These are phyloP conservation scores for Drosophila recens DNA, from an alignment of 2,888 invertebrate species.

Conservation along the genomic window DNA sequence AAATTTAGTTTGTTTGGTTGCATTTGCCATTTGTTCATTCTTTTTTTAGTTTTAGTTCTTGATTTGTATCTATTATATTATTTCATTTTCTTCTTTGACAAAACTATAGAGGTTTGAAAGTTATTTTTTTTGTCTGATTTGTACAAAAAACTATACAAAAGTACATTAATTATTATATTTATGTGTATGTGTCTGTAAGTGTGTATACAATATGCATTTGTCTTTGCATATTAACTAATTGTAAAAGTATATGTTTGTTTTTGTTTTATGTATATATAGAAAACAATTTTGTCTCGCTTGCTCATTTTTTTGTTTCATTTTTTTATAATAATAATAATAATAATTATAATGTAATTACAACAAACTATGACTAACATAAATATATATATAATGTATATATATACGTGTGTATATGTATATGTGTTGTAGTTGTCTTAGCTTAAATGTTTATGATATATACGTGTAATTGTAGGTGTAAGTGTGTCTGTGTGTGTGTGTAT, in stretches of 20 bases:
- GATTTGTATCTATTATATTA: not conserved
- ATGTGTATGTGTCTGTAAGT: not conserved
- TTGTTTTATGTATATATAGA: slow-evolving; percentile 37
- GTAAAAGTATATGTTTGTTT: slow-evolving; percentile 20
- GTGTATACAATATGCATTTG: slow-evolving; percentile 21
- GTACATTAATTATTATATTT: slow-evolving; percentile 7
- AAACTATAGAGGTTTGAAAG: slow-evolving; percentile 26
- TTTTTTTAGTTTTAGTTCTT: not conserved
- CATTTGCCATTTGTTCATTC: slow-evolving; percentile 3
- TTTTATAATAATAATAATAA: slow-evolving; percentile 26
- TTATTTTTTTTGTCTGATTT: slow-evolving; percentile 35
- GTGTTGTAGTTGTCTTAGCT: slow-evolving; percentile 37
- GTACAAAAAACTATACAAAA: slow-evolving; percentile 41
- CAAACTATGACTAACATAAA: slow-evolving; percentile 57
- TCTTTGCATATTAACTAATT: slow-evolving; percentile 29
- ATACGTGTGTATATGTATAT: slow-evolving; percentile 33
- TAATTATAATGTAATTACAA: slow-evolving; percentile 53
- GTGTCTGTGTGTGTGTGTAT: slow-evolving; percentile 14
- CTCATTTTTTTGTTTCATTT: slow-evolving; percentile 8
- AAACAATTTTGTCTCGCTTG: slow-evolving; percentile 33
- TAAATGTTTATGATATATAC: slow-evolving; percentile 44
- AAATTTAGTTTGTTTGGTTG: slow-evolving; percentile 22
- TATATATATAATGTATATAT: slow-evolving; percentile 37
- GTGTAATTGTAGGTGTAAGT: slow-evolving; percentile 7
- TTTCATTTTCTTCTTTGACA: slow-evolving; percentile 11